Evolutionary conservation across 2,113 vertebrate genomes (phyloP), one percentile per base, ranked within the genome.

Genomic region (Corythaeola cristata): DNA sequence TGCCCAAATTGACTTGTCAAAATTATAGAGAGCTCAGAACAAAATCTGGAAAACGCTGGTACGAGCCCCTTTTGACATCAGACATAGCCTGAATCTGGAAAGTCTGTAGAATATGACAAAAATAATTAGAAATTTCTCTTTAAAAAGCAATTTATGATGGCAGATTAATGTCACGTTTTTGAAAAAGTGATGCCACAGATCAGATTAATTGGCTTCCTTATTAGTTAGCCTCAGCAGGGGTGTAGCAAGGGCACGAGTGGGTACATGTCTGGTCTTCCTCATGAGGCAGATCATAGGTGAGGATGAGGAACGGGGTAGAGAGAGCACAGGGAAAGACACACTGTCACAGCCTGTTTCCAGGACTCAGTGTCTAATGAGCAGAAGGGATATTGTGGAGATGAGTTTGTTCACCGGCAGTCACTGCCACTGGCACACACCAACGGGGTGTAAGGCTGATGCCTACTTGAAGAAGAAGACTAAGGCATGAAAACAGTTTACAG

Each of bases 201-300:
- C 68, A 94, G 58, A 69, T 81, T 85, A 93, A 95, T 87, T 89
- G 53, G 66, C 62, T 90, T 84, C 64, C 86, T 72, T 89, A 92
- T 82, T 85, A 95, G 66, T 85, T 45, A 82, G 69, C 28, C 80
- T 81, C 80, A 85, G 89, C 84, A 79, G 90, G 84, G n/a, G 62
- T 45, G 39, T 11, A 88, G 73, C 23, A 75, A 82, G 64, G 83
- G 41, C 41, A 30, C 26, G 20, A 69, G 56, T 0, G 20, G n/a
- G 33, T 74, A 47, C 9, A 49, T 59, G 60, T 23, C 76, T 67
- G 66, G 23, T 22, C 28, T 53, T 74, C 50, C 66, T 19, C 21
- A 55, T 32, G 88, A 62, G 68, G 53, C 41, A 64, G 44, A 52
- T 44, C 27, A 12, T 0, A 74, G 72, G 15, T 1, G 37, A 80